Conservation (phyloP, 2,113 vertebrate genomes). For the Barbus barbus region DNA sequence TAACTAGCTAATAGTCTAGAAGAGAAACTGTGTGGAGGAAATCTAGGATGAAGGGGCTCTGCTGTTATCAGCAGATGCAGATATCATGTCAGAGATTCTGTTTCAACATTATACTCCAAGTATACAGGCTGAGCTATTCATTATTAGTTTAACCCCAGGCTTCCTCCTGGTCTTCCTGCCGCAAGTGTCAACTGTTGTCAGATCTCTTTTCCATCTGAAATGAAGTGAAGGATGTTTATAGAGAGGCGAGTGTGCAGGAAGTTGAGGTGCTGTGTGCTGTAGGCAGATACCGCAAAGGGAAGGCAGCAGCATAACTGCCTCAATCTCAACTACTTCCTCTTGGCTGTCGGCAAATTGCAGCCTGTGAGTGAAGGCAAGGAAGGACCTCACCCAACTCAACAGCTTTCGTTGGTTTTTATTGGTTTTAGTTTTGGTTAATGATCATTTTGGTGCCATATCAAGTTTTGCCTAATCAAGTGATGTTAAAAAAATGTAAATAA, state of each 20-base stretch:
- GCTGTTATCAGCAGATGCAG: neutral
- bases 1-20: neutral
- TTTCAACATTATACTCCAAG: neutral
- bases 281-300: constrained; percentile 47
- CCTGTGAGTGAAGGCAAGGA: constrained; percentile 11
- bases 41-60: neutral
- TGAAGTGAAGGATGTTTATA: constrained; percentile 26
- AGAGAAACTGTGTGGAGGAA: neutral
- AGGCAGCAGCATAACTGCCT: constrained; percentile 20
- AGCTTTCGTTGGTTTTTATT: neutral
- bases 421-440: neutral
- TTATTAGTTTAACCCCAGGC: neutral
- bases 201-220: constrained; percentile 20
- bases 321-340: constrained; percentile 56
- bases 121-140: neutral
- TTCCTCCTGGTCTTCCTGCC: constrained; percentile 51
- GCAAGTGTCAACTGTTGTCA: constrained; percentile 12
- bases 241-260: constrained; percentile 34
- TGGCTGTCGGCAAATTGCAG: constrained; percentile 16
- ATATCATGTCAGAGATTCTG: neutral
- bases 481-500: neutral
- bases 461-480: neutral
- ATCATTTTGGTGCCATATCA: neutral
- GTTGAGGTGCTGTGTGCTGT: constrained; percentile 39
- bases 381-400: neutral